Percentiles rank a stretch among this genome's conserved stretches.
Evolutionary conservation across 2,888 invertebrate genomes (phyloP).

Genomic region (Drosophila koepferae): DNA sequence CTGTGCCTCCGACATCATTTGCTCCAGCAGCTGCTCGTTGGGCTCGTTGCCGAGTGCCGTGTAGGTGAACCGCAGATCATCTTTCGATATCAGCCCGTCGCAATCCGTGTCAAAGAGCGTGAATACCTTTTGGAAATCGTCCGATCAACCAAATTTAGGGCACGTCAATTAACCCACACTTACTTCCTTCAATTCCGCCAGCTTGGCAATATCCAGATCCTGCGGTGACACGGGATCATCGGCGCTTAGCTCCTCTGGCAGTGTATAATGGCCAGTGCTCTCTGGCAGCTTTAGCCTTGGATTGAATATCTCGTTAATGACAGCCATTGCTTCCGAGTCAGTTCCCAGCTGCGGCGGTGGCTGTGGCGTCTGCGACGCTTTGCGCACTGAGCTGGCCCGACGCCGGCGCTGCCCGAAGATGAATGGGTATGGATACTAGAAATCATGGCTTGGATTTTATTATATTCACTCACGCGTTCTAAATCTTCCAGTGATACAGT

Average conservation of each 20-base stretch:
- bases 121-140: constrained; percentile 86
- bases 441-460: not conserved
- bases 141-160: constrained; percentile 12
- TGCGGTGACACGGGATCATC: constrained; percentile 86
- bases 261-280: constrained; percentile 80
- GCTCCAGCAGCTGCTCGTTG: constrained; percentile 87
- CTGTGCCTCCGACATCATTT: constrained; percentile 88
- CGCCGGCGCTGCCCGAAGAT: constrained; percentile 72
- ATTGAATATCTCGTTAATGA: constrained; percentile 85
- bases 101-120: constrained; percentile 88
- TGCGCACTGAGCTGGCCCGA: constrained; percentile 77
- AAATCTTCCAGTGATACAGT: constrained; percentile 82
- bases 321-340: constrained; percentile 83
- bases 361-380: constrained; percentile 71
- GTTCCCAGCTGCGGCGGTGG: constrained; percentile 57
- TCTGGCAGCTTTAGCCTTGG: constrained; percentile 83
- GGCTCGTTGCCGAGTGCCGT: constrained; percentile 87
- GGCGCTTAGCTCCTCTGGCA: constrained; percentile 82
- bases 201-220: constrained; percentile 87
- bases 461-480: constrained; percentile 78
- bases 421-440: constrained; percentile 2
- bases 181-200: constrained; percentile 89
- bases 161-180: constrained; percentile 18
- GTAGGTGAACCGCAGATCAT: constrained; percentile 88
- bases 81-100: constrained; percentile 88